Percentiles rank a stretch among this genome's conserved stretches.
Conservation (phyloP, 2,797 vertebrate species). For the Calcarius lapponicus region DNA sequence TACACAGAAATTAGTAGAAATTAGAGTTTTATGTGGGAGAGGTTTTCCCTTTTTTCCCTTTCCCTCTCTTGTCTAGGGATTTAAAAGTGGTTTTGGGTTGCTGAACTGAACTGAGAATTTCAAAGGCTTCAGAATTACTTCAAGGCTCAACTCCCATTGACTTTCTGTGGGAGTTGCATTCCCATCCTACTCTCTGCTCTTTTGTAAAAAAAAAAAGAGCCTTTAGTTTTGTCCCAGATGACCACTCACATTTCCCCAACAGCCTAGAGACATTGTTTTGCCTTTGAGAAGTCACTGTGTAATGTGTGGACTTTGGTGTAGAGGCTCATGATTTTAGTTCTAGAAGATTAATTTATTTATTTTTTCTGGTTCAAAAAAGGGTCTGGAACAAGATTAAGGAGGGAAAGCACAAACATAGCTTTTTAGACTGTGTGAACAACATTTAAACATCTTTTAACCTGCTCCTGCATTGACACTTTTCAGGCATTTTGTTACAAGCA, state of each 20-base stretch:
- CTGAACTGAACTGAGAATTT: slow-evolving; percentile 15
- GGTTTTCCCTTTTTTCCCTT: slow-evolving; percentile 35
- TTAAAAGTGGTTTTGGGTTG: slow-evolving; percentile 33
- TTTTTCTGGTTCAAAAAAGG: neutral
- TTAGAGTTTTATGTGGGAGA: neutral
- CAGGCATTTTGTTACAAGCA: neutral
- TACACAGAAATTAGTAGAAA: neutral
- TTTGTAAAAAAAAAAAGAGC: neutral
- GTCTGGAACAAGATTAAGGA: slow-evolving; percentile 33
- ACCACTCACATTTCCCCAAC: neutral
- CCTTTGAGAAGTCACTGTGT: slow-evolving; percentile 35
- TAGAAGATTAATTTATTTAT: neutral
- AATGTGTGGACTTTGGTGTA: neutral
- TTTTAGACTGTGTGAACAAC: neutral
- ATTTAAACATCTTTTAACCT: neutral
- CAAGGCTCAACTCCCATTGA: neutral
- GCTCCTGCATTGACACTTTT: neutral
- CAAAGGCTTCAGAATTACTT: slow-evolving; percentile 34
- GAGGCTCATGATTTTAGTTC: neutral
- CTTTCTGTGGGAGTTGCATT: neutral
- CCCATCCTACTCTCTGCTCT: neutral
- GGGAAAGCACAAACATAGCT: neutral
- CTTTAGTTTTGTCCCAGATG: slow-evolving; percentile 36
- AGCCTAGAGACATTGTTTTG: slow-evolving; percentile 10
- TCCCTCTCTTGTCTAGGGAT: slow-evolving; percentile 19